These are phyloP conservation scores for Platyrinchus mystaceus DNA, from an alignment of 2,797 vertebrate genomes.

Conservation along the genomic window DNA sequence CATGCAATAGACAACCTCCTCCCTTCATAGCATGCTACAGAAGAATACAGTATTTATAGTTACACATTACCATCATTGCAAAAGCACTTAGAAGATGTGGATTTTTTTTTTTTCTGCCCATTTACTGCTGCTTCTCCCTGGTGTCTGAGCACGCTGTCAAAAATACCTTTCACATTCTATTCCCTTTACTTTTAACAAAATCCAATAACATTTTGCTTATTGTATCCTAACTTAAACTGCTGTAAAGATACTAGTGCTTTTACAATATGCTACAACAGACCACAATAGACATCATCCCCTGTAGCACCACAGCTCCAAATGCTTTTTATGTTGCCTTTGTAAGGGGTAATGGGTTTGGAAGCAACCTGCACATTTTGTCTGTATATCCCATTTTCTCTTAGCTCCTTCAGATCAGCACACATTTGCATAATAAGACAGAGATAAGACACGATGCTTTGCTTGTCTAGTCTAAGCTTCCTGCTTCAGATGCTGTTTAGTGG, in stretches of 20 bases:
- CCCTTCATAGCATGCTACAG: not conserved
- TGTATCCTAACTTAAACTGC: not conserved
- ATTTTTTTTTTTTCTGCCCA: not conserved
- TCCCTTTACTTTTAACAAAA: not conserved
- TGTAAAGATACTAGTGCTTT: not conserved
- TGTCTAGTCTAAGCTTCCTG: not conserved
- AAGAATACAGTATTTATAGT: not conserved
- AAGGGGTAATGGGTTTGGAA: not conserved
- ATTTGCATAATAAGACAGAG: not conserved
- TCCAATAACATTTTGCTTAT: not conserved
- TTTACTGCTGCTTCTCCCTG: not conserved
- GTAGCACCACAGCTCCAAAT: not conserved
- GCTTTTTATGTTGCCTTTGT: not conserved
- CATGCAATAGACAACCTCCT: not conserved
- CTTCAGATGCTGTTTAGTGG: accelerated
- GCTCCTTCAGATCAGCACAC: not conserved
- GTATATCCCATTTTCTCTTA: not conserved
- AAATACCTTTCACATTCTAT: not conserved
- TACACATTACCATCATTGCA: not conserved
- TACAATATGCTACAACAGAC: not conserved
- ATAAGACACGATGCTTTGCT: not conserved
- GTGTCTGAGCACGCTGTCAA: not conserved
- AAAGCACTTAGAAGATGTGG: not conserved
- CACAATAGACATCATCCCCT: not conserved
- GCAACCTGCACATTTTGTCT: not conserved